A percentile compares a stretch with the other conserved stretches of the same genome.
These are phyloP conservation scores for Tetragonula carbonaria DNA, from an alignment of 2,888 invertebrate species.

Conservation along the genomic window DNA sequence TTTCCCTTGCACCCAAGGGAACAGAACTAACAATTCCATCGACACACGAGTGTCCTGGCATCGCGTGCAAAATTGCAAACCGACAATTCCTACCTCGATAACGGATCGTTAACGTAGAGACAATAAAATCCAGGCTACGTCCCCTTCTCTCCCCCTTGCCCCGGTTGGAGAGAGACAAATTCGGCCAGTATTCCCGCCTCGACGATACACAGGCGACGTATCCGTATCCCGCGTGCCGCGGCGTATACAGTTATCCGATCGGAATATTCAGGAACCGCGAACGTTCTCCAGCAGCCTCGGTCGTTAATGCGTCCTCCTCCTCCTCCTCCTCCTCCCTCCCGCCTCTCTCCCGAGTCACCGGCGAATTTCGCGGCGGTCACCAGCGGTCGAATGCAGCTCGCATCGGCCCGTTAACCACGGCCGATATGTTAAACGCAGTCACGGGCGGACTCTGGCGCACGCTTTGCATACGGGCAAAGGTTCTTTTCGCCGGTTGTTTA, in stretches of 20 bases:
- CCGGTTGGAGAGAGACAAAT: not conserved
- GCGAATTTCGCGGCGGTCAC: slow-evolving; percentile 26
- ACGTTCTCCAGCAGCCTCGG: slow-evolving; percentile 21
- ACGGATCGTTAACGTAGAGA: no score
- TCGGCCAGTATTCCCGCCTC: not conserved
- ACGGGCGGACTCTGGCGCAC: slow-evolving; percentile 45
- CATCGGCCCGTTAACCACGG: slow-evolving; percentile 59
- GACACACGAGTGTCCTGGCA: no score
- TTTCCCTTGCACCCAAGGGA: no score
- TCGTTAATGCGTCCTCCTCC: slow-evolving; percentile 2
- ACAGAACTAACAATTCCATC: no score
- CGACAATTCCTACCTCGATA: no score
- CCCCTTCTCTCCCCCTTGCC: not conserved
- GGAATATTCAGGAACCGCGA: slow-evolving; percentile 47
- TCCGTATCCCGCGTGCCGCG: not conserved
- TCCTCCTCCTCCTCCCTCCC: not conserved
- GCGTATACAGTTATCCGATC: slow-evolving; percentile 53
- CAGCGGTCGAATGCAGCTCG: slow-evolving; percentile 53
- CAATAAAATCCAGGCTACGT: no score
- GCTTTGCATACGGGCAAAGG: slow-evolving; percentile 65
- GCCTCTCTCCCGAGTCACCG: not conserved
- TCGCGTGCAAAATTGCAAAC: no score
- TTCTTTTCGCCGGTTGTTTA: slow-evolving; percentile 66
- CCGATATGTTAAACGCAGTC: slow-evolving; percentile 66
- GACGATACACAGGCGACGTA: not conserved